Conservation (phyloP, 2,888 invertebrate genomes). For the Drosophila phalerata region DNA sequence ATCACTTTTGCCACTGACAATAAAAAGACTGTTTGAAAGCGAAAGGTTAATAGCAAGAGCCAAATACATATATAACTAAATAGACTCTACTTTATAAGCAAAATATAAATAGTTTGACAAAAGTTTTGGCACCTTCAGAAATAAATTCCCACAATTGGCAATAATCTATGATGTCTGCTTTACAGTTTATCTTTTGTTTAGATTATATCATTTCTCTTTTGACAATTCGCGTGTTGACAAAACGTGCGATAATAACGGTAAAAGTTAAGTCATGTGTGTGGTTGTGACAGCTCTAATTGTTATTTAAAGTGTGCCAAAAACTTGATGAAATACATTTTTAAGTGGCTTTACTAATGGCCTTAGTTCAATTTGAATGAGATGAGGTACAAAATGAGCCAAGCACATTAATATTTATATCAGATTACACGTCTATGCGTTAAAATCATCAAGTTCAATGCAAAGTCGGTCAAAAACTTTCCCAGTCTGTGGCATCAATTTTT, state of each 20-base stretch:
- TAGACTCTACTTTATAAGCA: slow-evolving; percentile 11
- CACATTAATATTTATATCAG: slow-evolving; percentile 17
- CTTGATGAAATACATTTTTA: slow-evolving; percentile 24
- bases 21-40: slow-evolving; percentile 17
- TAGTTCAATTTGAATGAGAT: slow-evolving; percentile 9
- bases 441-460: slow-evolving; percentile 52
- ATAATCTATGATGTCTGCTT: slow-evolving; percentile 52
- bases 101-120: slow-evolving; percentile 22
- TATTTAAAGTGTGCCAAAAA: slow-evolving; percentile 42
- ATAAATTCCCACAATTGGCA: slow-evolving; percentile 34
- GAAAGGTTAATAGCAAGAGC: slow-evolving; percentile 10
- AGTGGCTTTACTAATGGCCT: slow-evolving; percentile 24
- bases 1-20: slow-evolving; percentile 29
- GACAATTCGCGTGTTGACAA: slow-evolving; percentile 38
- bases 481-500: slow-evolving; percentile 5
- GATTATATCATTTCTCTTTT: slow-evolving; percentile 64
- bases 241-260: slow-evolving; percentile 14
- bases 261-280: slow-evolving; percentile 45
- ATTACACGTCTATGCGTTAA: background rate
- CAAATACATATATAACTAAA: slow-evolving; percentile 16
- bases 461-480: slow-evolving; percentile 53
- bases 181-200: slow-evolving; percentile 28
- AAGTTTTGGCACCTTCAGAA: slow-evolving; percentile 37
- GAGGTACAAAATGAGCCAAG: slow-evolving; percentile 2
- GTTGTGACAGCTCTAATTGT: slow-evolving; percentile 28